Percentiles rank a stretch among this genome's conserved stretches.
These are phyloP conservation scores for Caerostris darwini DNA, from an alignment of 1,140 invertebrate species.

Conservation along the genomic window DNA sequence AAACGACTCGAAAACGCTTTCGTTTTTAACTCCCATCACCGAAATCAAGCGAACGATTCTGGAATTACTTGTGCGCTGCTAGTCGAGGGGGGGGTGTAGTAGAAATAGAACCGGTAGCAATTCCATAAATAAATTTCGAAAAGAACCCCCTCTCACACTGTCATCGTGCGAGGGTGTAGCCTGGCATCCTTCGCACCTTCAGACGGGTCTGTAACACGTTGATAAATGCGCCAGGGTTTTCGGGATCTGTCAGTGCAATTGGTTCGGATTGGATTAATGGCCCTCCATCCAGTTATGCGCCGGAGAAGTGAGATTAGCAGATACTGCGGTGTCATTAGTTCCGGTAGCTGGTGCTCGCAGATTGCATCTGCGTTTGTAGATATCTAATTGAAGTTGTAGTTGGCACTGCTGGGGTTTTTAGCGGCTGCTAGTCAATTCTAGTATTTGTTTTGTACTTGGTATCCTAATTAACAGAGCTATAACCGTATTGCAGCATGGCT, in stretches of 20 bases:
- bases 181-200: neutral
- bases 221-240: neutral
- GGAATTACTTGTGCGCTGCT: neutral
- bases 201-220: neutral
- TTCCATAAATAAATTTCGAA: conserved; percentile 39
- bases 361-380: neutral
- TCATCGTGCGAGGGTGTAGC: neutral
- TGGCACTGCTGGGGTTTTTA: too few species aligned
- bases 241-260: neutral
- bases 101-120: neutral
- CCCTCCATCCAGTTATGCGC: neutral
- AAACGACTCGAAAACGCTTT: conserved; percentile 12
- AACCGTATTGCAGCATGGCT: too few species aligned
- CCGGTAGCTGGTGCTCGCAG: neutral
- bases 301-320: neutral
- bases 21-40: neutral
- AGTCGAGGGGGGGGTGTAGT: neutral
- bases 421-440: too few species aligned
- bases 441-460: too few species aligned
- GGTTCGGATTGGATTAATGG: neutral
- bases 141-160: neutral
- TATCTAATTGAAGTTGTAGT: neutral
- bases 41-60: neutral
- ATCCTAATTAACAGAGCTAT: too few species aligned
- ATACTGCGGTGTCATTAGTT: neutral